Percentiles rank a stretch among this genome's conserved stretches.
phyloP scores from a whole-genome alignment of 2,797 vertebrate species.

The Nannoperca australis region DNA sequence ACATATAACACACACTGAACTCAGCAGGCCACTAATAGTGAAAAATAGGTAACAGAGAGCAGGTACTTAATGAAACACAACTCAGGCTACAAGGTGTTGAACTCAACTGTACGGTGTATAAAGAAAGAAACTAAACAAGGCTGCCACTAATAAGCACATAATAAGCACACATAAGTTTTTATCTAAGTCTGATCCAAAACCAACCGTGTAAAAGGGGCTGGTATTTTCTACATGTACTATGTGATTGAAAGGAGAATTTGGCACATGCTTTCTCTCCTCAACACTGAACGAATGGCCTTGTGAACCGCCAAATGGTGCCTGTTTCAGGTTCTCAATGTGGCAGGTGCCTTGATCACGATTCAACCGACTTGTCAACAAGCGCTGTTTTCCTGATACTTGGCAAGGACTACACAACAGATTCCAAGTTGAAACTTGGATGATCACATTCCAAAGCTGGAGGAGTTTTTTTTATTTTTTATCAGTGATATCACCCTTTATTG shows the following conservation, averaged over 20 bases:
- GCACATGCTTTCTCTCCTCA: conserved; percentile 70
- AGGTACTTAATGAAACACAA: conserved; percentile 72
- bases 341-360: conserved; percentile 87
- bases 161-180: conserved; percentile 52
- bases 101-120: conserved; percentile 27
- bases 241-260: conserved; percentile 82
- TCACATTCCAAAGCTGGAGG: conserved; percentile 70
- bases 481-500: conserved; percentile 42
- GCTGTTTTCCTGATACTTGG: conserved; percentile 85
- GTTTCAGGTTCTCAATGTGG: conserved; percentile 85
- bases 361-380: conserved; percentile 86
- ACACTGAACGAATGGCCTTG: conserved; percentile 76
- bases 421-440: conserved; percentile 82
- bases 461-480: conserved; percentile 36
- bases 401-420: conserved; percentile 78
- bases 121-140: conserved; percentile 47
- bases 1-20: conserved; percentile 62
- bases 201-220: conserved; percentile 52
- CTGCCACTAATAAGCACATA: conserved; percentile 51
- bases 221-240: conserved; percentile 50
- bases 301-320: conserved; percentile 87
- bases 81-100: conserved; percentile 37
- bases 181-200: conserved; percentile 57
- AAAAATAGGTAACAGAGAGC: conserved; percentile 68
- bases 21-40: conserved; percentile 77